phyloP scores from a whole-genome alignment of 2,888 invertebrate species.

The Barypeithes pellucidus region DNA sequence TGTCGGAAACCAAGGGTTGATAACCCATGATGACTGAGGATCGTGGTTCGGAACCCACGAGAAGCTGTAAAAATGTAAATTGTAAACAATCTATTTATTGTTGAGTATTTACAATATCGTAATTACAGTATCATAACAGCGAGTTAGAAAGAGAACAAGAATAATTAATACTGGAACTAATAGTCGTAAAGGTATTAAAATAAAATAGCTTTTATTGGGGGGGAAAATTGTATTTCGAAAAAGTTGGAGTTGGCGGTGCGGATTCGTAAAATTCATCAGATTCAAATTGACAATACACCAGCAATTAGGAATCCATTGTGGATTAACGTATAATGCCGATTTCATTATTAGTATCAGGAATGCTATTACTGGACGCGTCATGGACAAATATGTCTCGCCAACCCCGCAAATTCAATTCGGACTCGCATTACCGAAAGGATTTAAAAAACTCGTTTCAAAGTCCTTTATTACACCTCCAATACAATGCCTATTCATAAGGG shows the following conservation, averaged over 20 bases:
- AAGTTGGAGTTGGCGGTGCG: conserved; percentile 49
- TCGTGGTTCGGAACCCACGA: too few species aligned
- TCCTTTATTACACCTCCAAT: conserved; percentile 64
- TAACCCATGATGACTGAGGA: too few species aligned
- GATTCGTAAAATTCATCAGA: conserved; percentile 66
- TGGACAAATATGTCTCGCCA: conserved; percentile 67
- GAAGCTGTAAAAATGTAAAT: too few species aligned
- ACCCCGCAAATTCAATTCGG: conserved; percentile 67
- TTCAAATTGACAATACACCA: conserved; percentile 71
- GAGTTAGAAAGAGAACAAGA: too few species aligned
- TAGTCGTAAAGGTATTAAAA: too few species aligned
- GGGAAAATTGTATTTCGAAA: conserved; percentile 40
- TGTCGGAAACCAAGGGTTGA: too few species aligned
- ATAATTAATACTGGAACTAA: too few species aligned
- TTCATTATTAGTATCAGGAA: conserved; percentile 70
- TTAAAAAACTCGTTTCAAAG: conserved; percentile 64
- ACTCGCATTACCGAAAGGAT: conserved; percentile 63
- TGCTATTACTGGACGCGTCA: conserved; percentile 67
- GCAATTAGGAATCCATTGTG: conserved; percentile 70
- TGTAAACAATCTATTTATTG: too few species aligned
- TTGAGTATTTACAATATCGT: too few species aligned
- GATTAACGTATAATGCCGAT: conserved; percentile 69
- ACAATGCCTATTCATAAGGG: conserved; percentile 61
- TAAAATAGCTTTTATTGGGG: background rate
- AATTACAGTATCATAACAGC: too few species aligned